Conservation (phyloP, 2,888 invertebrate species). For the Lydus trimaculatus region DNA sequence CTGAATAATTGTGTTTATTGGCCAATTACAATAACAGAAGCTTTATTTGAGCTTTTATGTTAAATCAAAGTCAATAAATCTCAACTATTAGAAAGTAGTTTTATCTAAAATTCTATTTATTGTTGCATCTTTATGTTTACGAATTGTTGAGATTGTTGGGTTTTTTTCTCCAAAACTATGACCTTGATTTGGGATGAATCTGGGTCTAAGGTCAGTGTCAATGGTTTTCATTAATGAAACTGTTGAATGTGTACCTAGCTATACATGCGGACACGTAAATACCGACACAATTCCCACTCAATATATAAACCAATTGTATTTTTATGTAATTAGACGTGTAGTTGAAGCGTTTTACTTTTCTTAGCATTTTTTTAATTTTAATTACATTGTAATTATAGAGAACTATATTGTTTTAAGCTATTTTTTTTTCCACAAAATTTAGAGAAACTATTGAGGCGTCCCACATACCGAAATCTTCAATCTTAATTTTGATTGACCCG, state of each 20-base stretch:
- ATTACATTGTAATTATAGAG: neutral
- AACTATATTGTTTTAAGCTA: neutral
- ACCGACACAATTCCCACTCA: constrained; percentile 4
- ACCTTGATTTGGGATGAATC: constrained; percentile 6
- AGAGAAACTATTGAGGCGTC: neutral
- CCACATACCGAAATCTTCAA: neutral
- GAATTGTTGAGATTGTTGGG: neutral
- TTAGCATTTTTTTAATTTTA: neutral
- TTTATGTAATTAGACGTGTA: neutral
- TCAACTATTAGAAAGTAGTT: neutral
- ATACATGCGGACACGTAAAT: neutral
- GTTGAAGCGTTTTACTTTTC: neutral
- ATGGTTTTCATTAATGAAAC: neutral
- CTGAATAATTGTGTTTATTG: neutral
- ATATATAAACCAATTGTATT: neutral
- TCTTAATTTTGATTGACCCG: neutral
- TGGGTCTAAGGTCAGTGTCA: constrained; percentile 8
- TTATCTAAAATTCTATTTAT: neutral
- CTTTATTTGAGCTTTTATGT: neutral
- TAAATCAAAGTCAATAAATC: neutral
- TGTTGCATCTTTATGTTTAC: neutral
- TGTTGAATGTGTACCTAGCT: neutral
- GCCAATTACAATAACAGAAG: neutral
- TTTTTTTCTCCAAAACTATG: neutral
- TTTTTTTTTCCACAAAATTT: neutral